phyloP scores from a whole-genome alignment of 2,888 invertebrate genomes.

The Melieria crassipennis region DNA sequence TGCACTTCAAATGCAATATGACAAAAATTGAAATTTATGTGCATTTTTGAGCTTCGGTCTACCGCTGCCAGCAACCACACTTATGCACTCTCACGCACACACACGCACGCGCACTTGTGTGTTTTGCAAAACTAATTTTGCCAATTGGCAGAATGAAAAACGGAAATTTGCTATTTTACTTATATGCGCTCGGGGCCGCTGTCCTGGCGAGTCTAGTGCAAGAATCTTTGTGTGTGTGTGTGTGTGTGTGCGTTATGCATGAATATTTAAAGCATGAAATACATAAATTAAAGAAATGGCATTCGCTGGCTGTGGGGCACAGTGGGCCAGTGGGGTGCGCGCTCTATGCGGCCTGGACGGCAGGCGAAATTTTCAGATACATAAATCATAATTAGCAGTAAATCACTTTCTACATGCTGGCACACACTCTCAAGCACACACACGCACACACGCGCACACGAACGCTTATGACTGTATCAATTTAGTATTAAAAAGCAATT shows the following conservation, averaged over 20 bases:
- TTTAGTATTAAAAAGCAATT: conserved; percentile 14
- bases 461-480: background rate
- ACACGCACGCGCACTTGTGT: background rate
- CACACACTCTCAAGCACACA: background rate
- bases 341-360: background rate
- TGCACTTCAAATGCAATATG: conserved; percentile 33
- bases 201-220: no score
- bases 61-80: conserved; percentile 12
- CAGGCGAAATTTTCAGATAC: background rate
- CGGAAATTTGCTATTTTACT: no score
- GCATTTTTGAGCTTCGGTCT: conserved; percentile 29
- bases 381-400: conserved; percentile 12
- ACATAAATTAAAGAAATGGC: no score
- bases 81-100: background rate
- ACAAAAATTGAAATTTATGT: conserved; percentile 39
- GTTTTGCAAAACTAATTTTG: background rate
- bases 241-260: no score
- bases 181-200: no score
- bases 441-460: background rate
- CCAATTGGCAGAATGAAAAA: no score
- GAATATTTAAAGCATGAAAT: no score
- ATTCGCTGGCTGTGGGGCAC: no score
- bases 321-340: no score
- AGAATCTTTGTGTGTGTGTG: no score
- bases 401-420: conserved; percentile 2